A percentile compares a stretch with the other conserved stretches of the same genome.
Conservation (phyloP, 2,888 invertebrate genomes). For the Venusia cambrica region DNA sequence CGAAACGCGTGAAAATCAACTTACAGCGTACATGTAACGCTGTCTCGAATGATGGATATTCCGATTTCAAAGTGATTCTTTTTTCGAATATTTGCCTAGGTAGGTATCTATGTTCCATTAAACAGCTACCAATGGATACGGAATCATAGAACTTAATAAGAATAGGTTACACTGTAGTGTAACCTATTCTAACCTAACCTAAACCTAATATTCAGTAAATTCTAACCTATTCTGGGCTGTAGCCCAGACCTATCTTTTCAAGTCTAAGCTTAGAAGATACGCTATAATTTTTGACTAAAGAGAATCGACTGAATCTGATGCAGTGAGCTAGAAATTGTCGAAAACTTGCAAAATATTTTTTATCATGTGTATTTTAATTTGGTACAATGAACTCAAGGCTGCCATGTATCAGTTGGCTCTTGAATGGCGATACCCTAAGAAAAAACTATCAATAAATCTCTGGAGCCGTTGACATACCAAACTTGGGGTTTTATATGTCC, state of each 20-base stretch:
- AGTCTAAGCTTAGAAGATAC: too few species aligned
- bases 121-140: too few species aligned
- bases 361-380: slow-evolving; percentile 42
- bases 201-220: too few species aligned
- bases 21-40: slow-evolving; percentile 3
- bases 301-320: slow-evolving; percentile 10
- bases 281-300: too few species aligned
- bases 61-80: slow-evolving; percentile 2
- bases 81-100: too few species aligned
- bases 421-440: slow-evolving; percentile 42
- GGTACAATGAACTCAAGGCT: slow-evolving; percentile 36
- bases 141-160: too few species aligned
- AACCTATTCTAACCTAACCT: too few species aligned
- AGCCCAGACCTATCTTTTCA: too few species aligned
- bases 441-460: slow-evolving; percentile 40
- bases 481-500: too few species aligned
- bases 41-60: slow-evolving; percentile 4
- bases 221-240: too few species aligned
- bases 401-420: slow-evolving; percentile 58
- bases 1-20: slow-evolving; percentile 25
- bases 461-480: background rate
- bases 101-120: too few species aligned
- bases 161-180: too few species aligned
- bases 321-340: slow-evolving; percentile 15
- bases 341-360: slow-evolving; percentile 35